Evolutionary conservation across 2,888 invertebrate species (phyloP).

Genomic region (Aleiodes alternator): DNA sequence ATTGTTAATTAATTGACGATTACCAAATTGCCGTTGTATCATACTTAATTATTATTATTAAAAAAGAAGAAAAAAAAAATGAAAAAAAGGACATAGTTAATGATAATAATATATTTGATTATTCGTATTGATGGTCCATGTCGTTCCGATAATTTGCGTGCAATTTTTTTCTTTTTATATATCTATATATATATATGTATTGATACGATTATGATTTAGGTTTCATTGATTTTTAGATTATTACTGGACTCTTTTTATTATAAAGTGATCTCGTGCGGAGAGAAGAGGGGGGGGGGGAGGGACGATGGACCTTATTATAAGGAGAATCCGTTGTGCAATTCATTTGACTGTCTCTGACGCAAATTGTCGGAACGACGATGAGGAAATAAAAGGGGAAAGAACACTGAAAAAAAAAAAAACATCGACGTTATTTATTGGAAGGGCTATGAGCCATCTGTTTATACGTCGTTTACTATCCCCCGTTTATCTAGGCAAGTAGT

Average conservation of each 20-base stretch:
- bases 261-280: no score
- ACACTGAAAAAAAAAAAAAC: constrained; percentile 28
- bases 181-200: not conserved
- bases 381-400: constrained; percentile 36
- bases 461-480: constrained; percentile 36
- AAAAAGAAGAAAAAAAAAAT: constrained; percentile 52
- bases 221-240: no score
- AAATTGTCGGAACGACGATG: constrained; percentile 52
- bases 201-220: constrained; percentile 1
- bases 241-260: no score
- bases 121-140: constrained; percentile 52
- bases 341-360: constrained; percentile 1
- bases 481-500: constrained; percentile 56
- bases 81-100: constrained; percentile 55
- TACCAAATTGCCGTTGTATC: constrained; percentile 69
- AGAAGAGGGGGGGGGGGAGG: no score
- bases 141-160: constrained; percentile 54
- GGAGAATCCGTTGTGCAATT: not conserved
- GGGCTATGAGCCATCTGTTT: constrained; percentile 16
- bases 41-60: constrained; percentile 64
- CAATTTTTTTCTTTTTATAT: constrained; percentile 2
- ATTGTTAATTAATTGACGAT: constrained; percentile 54
- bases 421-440: not conserved
- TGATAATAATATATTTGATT: constrained; percentile 56
- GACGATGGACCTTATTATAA: no score